Evolutionary conservation across 1,140 invertebrate genomes (phyloP), one percentile per base, ranked within the genome.

Genomic region (Lerema accius): DNA sequence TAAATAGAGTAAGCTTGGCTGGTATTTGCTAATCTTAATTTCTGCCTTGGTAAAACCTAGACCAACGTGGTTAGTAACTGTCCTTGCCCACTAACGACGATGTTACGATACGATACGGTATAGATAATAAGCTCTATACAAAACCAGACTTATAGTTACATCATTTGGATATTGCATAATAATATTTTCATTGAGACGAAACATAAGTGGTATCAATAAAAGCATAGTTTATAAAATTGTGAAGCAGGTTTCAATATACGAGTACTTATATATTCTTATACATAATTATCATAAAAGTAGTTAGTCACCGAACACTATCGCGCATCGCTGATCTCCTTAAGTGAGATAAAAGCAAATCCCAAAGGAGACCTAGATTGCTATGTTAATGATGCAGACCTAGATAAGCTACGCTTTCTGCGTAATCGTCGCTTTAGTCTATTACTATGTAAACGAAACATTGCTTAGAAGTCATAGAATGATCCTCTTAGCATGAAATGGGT

Each of bases 11-110:
- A 37, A 37, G 35, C 35, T 37, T 37, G 35, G 35, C n/a, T 11
- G 35, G 10, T 37, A 11, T 37, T 37, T 37, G 35, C 35, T 11
- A 37, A 37, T 37, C 35, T 37, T 37, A 37, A 37, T 37, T n/a
- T 37, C 35, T 37, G 35, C 35, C n/a, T 37, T 37, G 35, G n/a
- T 2, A 37, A 37, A 37, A 37, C 35, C 35, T 11, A 37, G 35
- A 37, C 35, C 35, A 11, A 37, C 35, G n/a, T 37, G 35, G 28
- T 32, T 37, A 37, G 10, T 23, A 23, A 37, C 10, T 37, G n/a
- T 11, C 1, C 11, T 37, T 9, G 10, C 1, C 7, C 10, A 37
- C 10, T 37, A 37, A 11, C 10, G 4, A n/a, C n/a, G 9, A n/a
- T n/a, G n/a, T n/a, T n/a, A n/a, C 4, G 35, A 37, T 11, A n/a